Evolutionary conservation across 1,140 invertebrate genomes (phyloP), one percentile per base, ranked within the genome.

Genomic region (Panagrolaimus sp.): DNA sequence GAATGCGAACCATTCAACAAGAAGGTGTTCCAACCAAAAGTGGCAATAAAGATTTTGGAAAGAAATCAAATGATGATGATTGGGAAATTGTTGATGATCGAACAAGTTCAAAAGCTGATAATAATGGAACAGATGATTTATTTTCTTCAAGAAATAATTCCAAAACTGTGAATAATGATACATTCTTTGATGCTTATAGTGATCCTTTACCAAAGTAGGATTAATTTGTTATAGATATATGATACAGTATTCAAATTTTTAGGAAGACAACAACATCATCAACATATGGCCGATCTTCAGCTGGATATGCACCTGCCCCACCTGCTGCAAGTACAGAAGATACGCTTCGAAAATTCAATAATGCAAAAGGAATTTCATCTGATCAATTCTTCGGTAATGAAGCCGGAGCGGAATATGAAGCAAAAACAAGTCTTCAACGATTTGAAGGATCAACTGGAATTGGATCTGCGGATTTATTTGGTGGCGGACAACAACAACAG

Each of bases 401-500:
- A 74, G 45, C 73, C 62, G 71, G 82, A 73, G 78, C 83, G 76
- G 79, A 90, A 88, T 87, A 85, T 86, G 89, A 90, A 83, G 86
- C 86, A 17, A 87, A 87, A 76, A 86, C 88, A 65, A 90, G 89
- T 83, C 82, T 91, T 17, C 86, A 87, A 28, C 86, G 88, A 63
- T 96, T 95, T 84, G 90, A 93, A 85, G 93, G 91, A 65, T 94
- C 90, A 75, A 90, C 88, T 65, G 90, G 91, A 83, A 98, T 98
- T 84, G 96, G 93, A n/a, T 96, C 94, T 52, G 90, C 92, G 1
- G 94, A 98, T 84, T 92, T 93, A 80, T 98, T 97, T 86, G 91
- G 91, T 24, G 79, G 81, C 32, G 78, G 76, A 26, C 73, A 77
- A 24, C 43, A 69, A 71, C 62, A 17, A 67, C 17, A 64, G 63